Evolutionary conservation across 1,140 invertebrate genomes (phyloP).

Genomic region (Cyrtorhinus lividipennis): DNA sequence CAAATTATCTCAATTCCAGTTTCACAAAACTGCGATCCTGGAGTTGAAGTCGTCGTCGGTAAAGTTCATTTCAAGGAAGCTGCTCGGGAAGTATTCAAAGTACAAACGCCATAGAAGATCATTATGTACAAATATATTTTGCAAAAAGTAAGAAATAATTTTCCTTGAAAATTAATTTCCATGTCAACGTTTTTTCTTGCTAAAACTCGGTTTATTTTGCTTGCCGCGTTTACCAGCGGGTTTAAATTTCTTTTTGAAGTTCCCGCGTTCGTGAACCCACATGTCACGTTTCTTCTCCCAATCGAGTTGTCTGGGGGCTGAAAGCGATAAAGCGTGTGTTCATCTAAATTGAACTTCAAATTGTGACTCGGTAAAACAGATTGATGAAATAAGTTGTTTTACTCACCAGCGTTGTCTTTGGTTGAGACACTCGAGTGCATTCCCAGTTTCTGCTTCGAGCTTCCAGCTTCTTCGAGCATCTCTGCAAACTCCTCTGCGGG

Average conservation of each 20-base stretch:
- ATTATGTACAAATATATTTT: no score
- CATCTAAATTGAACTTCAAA: not conserved
- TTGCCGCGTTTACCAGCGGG: not conserved
- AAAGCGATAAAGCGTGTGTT: conserved; percentile 1
- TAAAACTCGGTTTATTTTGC: no score
- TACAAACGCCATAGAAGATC: no score
- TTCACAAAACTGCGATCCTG: not conserved
- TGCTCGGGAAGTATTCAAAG: not conserved
- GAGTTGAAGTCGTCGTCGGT: not conserved
- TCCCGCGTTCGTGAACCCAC: conserved; percentile 28
- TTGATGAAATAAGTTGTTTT: not conserved
- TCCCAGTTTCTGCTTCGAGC: conserved; percentile 40
- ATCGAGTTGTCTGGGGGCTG: conserved; percentile 22
- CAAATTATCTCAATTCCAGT: no score
- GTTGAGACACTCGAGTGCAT: conserved; percentile 44
- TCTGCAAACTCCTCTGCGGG: conserved; percentile 59
- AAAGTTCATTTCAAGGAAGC: not conserved
- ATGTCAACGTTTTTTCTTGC: no score
- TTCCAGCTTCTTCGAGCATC: conserved; percentile 48
- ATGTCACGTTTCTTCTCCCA: conserved; percentile 24
- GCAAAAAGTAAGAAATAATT: no score
- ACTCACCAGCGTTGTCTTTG: conserved; percentile 42
- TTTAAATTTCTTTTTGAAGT: not conserved
- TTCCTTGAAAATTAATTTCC: no score
- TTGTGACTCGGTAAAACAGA: not conserved